These are phyloP conservation scores for Dione vanillae DNA, from an alignment of 2,888 invertebrate species.

Conservation along the genomic window DNA sequence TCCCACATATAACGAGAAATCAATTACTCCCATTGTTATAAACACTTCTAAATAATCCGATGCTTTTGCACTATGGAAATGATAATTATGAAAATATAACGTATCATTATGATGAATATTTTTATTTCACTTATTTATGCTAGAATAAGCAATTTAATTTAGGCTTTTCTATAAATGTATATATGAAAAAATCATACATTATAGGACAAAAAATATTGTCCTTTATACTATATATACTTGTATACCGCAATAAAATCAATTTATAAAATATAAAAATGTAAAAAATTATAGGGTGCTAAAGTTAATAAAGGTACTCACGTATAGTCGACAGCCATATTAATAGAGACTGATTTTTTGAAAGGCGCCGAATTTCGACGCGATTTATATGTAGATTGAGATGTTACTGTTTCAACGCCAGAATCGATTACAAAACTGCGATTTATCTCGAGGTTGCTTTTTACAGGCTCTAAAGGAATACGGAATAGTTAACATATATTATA, in stretches of 20 bases:
- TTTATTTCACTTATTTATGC: no score
- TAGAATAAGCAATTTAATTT: no score
- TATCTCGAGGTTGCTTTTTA: constrained; percentile 24
- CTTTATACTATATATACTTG: no score
- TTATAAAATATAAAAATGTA: no score
- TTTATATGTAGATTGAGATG: constrained; percentile 52
- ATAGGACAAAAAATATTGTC: no score
- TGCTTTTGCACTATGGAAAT: constrained; percentile 49
- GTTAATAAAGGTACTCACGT: constrained; percentile 52
- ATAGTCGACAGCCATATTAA: constrained; percentile 53
- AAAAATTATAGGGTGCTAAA: background rate
- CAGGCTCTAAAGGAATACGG: constrained; percentile 16
- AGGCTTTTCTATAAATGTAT: no score
- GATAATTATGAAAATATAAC: background rate
- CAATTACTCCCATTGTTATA: constrained; percentile 72
- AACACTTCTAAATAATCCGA: constrained; percentile 68
- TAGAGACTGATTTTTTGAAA: constrained; percentile 55
- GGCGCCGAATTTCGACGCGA: constrained; percentile 40
- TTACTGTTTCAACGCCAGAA: constrained; percentile 63
- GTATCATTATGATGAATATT: background rate
- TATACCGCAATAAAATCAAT: no score
- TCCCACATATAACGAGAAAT: constrained; percentile 61
- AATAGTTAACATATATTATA: background rate
- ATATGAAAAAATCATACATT: no score
- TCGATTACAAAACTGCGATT: constrained; percentile 49